Conservation (phyloP, 1,140 invertebrate species). For the Trichonephila inaurata region DNA sequence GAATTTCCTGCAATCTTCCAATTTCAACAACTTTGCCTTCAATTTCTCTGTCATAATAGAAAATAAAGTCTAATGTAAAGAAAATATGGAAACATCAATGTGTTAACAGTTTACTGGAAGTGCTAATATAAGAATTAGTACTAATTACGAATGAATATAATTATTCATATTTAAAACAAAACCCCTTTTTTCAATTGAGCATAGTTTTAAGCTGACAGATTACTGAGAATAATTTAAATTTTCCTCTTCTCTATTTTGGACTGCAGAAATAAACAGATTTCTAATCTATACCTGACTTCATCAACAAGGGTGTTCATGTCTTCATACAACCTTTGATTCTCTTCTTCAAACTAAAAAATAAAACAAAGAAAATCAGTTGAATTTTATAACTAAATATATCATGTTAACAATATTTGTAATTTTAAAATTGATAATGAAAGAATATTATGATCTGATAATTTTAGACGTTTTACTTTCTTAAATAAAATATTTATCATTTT, state of each 20-base stretch:
- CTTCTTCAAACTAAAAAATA: conserved; percentile 81
- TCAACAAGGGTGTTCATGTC: conserved; percentile 89
- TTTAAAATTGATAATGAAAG: too few relatives aligned
- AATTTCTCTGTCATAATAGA: conserved; percentile 80
- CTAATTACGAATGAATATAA: neutral
- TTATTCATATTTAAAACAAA: neutral
- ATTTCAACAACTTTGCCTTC: conserved; percentile 97
- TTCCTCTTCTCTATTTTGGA: neutral
- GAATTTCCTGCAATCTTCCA: conserved; percentile 96
- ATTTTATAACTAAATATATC: neutral
- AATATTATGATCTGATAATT: too few relatives aligned
- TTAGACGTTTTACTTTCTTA: too few relatives aligned
- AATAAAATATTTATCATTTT: too few relatives aligned
- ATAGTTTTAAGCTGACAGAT: too few relatives aligned
- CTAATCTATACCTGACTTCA: conserved; percentile 86
- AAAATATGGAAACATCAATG: neutral
- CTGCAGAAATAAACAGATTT: neutral
- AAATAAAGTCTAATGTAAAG: neutral
- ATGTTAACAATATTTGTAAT: neutral
- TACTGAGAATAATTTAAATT: too few relatives aligned
- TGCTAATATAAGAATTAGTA: too few relatives aligned
- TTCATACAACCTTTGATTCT: conserved; percentile 83
- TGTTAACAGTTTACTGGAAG: neutral
- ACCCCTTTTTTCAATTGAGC: neutral
- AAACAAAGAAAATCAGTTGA: neutral